Evolutionary conservation across 2,888 invertebrate species (phyloP), one percentile per base, ranked within the genome.

Genomic region (Lagria hirta): DNA sequence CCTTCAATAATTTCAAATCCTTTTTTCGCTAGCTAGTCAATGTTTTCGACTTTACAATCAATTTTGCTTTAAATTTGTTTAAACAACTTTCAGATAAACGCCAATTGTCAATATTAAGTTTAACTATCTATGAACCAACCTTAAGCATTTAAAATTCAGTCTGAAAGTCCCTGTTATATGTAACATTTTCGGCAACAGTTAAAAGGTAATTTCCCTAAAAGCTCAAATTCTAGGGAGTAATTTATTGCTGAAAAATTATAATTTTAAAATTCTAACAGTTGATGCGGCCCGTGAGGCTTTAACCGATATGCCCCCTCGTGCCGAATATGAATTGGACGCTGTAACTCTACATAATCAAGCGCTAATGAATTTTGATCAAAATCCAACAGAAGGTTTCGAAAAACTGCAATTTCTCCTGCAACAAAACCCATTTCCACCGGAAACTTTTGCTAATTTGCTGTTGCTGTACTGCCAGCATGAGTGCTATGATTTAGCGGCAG

Each of bases 291-390:
- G 86, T 57, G 92, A 93, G 72, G 91, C 93, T 0, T 70, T 94
- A 16, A 84, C 86, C 2, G 92, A 92, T 64, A 86, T 93, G 82
- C 92, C 93, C 2, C 94, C 95, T 0, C 78, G 99, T 50, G 87
- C 92, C 4, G 98, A 99, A 70, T 94, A 95, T 65, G 99, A 99
- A 74, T 73, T 98, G 52, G 99, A 99, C 71, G 95, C 96, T 3
- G 93, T 99, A 0, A 97, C 98, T 3, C 76, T 99, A 22, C 99
- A 99, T 68, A 99, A 99, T 69, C 88, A 97, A 72, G 98, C 97
- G 0, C 74, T 99, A 22, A 82, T 88, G 74, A 73, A 72, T 50
- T 91, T 94, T 74, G 93, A 94, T 51, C 76, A 80, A 17, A 86
- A 87, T 63, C 88, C 94, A 0, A 86, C 88, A 0, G 94, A 96